These are phyloP conservation scores for Caenorhabditis japonica DNA, from an alignment of 2,888 invertebrate species.

Conservation along the genomic window DNA sequence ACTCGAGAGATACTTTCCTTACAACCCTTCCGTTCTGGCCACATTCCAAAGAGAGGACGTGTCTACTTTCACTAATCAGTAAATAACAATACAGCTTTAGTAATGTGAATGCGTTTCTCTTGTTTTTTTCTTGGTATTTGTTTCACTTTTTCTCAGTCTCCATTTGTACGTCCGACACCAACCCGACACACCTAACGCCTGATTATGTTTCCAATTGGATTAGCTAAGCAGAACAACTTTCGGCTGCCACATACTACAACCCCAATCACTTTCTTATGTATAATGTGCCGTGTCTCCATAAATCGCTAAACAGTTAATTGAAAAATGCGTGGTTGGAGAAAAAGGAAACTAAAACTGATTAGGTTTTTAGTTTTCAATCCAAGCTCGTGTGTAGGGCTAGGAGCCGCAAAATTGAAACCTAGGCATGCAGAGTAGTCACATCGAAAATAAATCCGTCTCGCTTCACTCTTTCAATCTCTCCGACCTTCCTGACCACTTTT, in stretches of 20 bases:
- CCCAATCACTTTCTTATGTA: no score
- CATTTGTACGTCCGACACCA: conserved; percentile 4
- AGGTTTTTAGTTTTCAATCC: conserved; percentile 19
- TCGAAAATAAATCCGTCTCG: background rate
- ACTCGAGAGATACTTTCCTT: no score
- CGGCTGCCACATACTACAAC: no score
- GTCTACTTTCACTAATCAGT: conserved; percentile 9
- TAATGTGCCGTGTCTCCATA: conserved; percentile 26
- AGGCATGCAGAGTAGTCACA: background rate
- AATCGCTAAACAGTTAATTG: conserved; percentile 50
- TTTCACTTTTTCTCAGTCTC: conserved; percentile 28
- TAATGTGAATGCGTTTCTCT: no score
- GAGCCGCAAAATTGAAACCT: conserved; percentile 4
- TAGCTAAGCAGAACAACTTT: conserved; percentile 41
- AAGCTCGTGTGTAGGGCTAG: conserved; percentile 19
- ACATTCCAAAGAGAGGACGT: no score
- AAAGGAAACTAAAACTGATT: conserved; percentile 32
- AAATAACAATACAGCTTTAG: conserved; percentile 30
- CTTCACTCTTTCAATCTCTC: background rate
- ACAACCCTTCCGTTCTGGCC: no score
- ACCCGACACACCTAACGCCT: no score
- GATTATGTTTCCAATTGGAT: no score
- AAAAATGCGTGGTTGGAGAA: conserved; percentile 28
- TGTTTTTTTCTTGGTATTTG: no score
- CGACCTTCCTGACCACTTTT: conserved; percentile 11